Percentiles rank a stretch among this genome's conserved stretches.
Conservation (phyloP, 1,140 invertebrate genomes). For the Heterodera carotae region DNA sequence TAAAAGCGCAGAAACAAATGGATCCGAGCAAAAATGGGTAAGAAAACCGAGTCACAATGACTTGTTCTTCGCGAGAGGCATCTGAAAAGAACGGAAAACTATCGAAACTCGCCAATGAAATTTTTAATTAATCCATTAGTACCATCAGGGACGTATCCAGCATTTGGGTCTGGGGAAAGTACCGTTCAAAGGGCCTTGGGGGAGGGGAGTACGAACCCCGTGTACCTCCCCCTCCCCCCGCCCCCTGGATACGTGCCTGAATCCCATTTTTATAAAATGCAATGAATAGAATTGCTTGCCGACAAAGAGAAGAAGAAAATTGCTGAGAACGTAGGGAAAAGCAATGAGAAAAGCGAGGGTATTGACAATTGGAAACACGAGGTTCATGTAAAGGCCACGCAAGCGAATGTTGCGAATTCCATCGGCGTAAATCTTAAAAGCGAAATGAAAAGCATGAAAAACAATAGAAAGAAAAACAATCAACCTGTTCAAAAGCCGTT, state of each 20-base stretch:
- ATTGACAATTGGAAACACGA: constrained; percentile 85
- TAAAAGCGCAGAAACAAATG: constrained; percentile 73
- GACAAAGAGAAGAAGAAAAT: constrained; percentile 39
- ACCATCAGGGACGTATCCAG: too few relatives aligned
- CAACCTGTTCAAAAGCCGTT: constrained; percentile 84
- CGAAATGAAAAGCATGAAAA: background rate
- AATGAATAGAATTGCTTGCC: constrained; percentile 32
- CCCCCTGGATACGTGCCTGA: too few relatives aligned
- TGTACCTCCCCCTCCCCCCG: too few relatives aligned
- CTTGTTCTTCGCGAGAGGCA: constrained; percentile 72
- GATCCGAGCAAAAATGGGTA: constrained; percentile 84
- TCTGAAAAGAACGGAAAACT: constrained; percentile 41
- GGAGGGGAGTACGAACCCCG: too few relatives aligned
- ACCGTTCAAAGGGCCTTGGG: too few relatives aligned
- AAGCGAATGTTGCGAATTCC: constrained; percentile 90
- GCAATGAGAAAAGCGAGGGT: constrained; percentile 53
- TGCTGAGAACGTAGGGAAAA: constrained; percentile 49
- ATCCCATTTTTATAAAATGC: too few relatives aligned
- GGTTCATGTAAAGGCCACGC: constrained; percentile 78
- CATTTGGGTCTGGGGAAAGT: too few relatives aligned
- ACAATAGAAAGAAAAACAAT: constrained; percentile 56
- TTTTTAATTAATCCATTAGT: too few relatives aligned
- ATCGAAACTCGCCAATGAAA: too few relatives aligned
- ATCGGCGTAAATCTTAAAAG: constrained; percentile 74
- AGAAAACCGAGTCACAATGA: constrained; percentile 80